Conservation (phyloP, 2,113 vertebrate genomes). For the Acanthochromis polyacanthus region DNA sequence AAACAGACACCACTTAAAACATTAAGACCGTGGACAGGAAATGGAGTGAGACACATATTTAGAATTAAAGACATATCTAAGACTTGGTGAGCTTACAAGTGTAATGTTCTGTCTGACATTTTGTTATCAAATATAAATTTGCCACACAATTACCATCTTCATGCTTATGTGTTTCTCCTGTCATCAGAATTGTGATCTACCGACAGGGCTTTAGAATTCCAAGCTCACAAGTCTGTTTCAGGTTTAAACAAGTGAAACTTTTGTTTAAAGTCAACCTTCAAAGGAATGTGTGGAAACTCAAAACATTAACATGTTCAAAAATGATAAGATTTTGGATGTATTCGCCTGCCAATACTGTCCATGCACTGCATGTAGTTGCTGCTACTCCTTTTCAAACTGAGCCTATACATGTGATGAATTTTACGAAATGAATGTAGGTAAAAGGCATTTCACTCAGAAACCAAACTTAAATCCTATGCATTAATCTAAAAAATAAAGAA, state of each 20-base stretch:
- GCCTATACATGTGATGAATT: constrained; percentile 59
- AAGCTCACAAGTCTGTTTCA: constrained; percentile 35
- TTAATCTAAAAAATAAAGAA: constrained; percentile 26
- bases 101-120: neutral
- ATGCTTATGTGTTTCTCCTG: neutral
- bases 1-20: constrained; percentile 59
- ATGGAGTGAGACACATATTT: constrained; percentile 20
- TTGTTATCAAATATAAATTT: constrained; percentile 36
- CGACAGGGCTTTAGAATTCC: constrained; percentile 8
- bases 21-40: constrained; percentile 55
- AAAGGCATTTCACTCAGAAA: constrained; percentile 68
- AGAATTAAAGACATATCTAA: constrained; percentile 30
- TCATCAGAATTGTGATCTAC: neutral
- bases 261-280: constrained; percentile 18
- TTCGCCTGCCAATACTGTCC: constrained; percentile 35
- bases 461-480: constrained; percentile 51
- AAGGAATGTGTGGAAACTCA: constrained; percentile 43
- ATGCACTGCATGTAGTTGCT: constrained; percentile 57
- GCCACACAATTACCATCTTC: neutral
- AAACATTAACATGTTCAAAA: constrained; percentile 10
- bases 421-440: constrained; percentile 53
- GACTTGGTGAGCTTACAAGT: constrained; percentile 37
- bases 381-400: constrained; percentile 37
- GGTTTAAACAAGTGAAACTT: constrained; percentile 40
- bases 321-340: constrained; percentile 28